Conservation (phyloP, 2,888 invertebrate species). For the Harpalus rubripes region DNA sequence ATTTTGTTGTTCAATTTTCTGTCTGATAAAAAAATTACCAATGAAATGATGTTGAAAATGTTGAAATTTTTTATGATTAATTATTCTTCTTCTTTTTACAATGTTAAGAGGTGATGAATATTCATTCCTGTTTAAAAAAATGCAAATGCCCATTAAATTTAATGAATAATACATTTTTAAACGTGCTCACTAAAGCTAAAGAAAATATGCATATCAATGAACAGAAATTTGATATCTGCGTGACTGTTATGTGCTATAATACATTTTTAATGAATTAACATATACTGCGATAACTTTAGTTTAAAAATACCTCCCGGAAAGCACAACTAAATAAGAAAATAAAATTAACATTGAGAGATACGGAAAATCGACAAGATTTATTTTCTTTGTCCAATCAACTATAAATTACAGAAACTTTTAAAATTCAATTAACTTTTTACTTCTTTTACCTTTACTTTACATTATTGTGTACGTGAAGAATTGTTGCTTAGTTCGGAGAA, state of each 20-base stretch:
- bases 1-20: neutral
- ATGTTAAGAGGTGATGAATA: conserved; percentile 39
- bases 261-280: conserved; percentile 37
- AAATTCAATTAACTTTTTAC: conserved; percentile 55
- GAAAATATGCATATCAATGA: conserved; percentile 34
- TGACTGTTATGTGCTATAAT: conserved; percentile 33
- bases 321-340: conserved; percentile 14
- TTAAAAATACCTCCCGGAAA: conserved; percentile 26
- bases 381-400: conserved; percentile 45
- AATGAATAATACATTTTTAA: conserved; percentile 49
- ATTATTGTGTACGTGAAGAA: conserved; percentile 42
- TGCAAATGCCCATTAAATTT: conserved; percentile 39
- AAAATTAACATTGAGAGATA: conserved; percentile 37
- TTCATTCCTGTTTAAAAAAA: conserved; percentile 37
- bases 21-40: neutral
- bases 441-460: conserved; percentile 40
- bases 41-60: conserved; percentile 11
- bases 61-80: conserved; percentile 28
- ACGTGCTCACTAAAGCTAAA: conserved; percentile 39
- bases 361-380: conserved; percentile 50
- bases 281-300: neutral
- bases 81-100: conserved; percentile 16
- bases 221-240: conserved; percentile 45
- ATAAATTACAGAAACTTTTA: conserved; percentile 54
- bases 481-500: neutral